A percentile compares a stretch with the other conserved stretches of the same genome.
Conservation (phyloP, 2,113 vertebrate species). For the Salvator merianae region DNA sequence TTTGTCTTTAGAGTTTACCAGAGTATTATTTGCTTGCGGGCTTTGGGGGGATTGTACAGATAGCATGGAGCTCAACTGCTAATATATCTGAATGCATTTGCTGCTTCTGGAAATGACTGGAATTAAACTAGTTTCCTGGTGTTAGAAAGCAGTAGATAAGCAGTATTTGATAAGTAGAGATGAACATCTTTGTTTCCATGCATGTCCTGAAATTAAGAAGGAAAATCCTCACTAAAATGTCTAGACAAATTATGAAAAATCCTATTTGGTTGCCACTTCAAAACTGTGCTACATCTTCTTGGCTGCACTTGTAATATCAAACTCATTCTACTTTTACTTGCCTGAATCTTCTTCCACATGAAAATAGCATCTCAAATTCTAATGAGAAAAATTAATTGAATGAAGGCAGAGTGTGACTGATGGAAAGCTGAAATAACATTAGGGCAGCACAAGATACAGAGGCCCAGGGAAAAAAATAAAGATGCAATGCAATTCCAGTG, state of each 20-base stretch:
- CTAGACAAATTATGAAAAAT: slow-evolving; percentile 6
- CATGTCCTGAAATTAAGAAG: background rate
- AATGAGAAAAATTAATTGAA: slow-evolving; percentile 24
- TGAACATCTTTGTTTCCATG: background rate
- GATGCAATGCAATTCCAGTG: background rate
- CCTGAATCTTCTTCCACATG: background rate
- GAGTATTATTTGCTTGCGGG: background rate
- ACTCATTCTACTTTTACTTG: background rate
- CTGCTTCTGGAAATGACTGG: background rate
- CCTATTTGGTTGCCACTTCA: background rate
- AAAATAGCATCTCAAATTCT: slow-evolving; percentile 17
- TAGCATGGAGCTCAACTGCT: background rate
- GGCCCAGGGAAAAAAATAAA: background rate
- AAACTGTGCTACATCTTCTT: background rate
- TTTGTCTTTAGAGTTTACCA: background rate
- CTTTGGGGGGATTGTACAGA: background rate
- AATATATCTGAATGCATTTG: background rate
- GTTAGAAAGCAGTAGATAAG: background rate
- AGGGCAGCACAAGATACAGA: background rate
- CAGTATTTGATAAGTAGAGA: background rate
- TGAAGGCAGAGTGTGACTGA: slow-evolving; percentile 12
- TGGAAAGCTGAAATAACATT: background rate
- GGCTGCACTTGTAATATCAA: background rate
- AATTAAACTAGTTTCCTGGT: background rate
- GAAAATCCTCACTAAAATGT: background rate